Percentiles rank a stretch among this genome's conserved stretches.
These are phyloP conservation scores for Pipra filicauda DNA, from an alignment of 2,113 vertebrate species.

Conservation along the genomic window DNA sequence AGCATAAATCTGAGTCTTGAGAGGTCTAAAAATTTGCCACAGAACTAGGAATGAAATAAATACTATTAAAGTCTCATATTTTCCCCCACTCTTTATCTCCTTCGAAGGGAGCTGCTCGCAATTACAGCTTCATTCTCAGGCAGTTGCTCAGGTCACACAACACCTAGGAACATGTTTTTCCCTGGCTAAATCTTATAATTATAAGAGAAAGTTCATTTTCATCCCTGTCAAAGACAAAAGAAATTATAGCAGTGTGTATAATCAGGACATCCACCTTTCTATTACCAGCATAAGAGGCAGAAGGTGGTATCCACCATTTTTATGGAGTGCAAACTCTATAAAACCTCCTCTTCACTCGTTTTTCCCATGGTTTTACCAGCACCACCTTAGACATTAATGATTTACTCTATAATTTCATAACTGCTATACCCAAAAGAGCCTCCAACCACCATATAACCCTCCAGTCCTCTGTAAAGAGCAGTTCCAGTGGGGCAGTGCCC, in stretches of 20 bases:
- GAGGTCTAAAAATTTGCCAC: background rate
- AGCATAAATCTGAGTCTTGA: background rate
- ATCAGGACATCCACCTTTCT: background rate
- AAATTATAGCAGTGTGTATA: background rate
- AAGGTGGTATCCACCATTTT: background rate
- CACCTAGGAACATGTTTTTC: fast-evolving
- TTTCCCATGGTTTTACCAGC: background rate
- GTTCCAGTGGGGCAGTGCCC: fast-evolving
- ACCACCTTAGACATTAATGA: background rate
- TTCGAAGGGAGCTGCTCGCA: background rate
- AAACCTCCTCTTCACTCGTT: background rate
- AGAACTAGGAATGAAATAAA: background rate
- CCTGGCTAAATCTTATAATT: background rate
- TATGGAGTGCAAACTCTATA: fast-evolving
- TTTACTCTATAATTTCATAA: fast-evolving
- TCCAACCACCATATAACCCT: background rate
- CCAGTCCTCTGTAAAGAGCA: background rate
- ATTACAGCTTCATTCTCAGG: background rate
- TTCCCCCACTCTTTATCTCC: fast-evolving
- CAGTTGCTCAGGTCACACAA: background rate
- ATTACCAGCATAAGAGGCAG: fast-evolving
- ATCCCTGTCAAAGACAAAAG: background rate
- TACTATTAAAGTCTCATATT: fast-evolving
- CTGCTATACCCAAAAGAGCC: background rate
- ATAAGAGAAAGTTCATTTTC: background rate